Evolutionary conservation across 2,113 vertebrate species (phyloP).

Genomic region (Patagioenas fasciata): DNA sequence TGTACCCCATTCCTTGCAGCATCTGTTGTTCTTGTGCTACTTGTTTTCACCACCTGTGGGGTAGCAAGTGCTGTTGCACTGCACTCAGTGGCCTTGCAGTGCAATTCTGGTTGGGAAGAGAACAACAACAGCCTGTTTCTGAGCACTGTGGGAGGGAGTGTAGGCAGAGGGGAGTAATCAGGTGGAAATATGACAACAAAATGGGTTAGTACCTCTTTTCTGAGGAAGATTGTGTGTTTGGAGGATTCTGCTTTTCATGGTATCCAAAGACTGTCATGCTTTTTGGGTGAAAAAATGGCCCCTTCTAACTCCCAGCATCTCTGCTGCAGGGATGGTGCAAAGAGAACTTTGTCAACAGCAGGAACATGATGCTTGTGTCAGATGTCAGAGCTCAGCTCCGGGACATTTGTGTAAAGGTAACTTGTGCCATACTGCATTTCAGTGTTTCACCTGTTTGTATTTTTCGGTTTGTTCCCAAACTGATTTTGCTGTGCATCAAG

Average conservation of each 20-base stretch:
- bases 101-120: not conserved
- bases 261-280: not conserved
- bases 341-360: conserved; percentile 93
- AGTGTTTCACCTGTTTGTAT: not conserved
- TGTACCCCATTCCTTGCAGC: not conserved
- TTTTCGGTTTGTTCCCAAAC: not conserved
- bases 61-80: not conserved
- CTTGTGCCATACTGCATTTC: not conserved
- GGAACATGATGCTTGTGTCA: conserved; percentile 90
- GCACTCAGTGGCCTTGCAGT: not conserved
- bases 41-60: not conserved
- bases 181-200: not conserved
- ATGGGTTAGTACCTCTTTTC: not conserved
- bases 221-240: not conserved
- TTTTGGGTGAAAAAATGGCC: not conserved
- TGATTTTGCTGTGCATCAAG: not conserved
- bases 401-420: conserved; percentile 96
- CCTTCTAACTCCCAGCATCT: not conserved
- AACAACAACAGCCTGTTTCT: not conserved
- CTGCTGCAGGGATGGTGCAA: conserved; percentile 90
- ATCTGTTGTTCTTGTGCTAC: not conserved
- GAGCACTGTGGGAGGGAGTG: not conserved
- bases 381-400: conserved; percentile 90
- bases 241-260: not conserved
- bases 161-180: not conserved